A percentile compares a stretch with the other conserved stretches of the same genome.
Evolutionary conservation across 2,797 vertebrate species (phyloP).

Genomic region (Enteromius thamalakanensis): DNA sequence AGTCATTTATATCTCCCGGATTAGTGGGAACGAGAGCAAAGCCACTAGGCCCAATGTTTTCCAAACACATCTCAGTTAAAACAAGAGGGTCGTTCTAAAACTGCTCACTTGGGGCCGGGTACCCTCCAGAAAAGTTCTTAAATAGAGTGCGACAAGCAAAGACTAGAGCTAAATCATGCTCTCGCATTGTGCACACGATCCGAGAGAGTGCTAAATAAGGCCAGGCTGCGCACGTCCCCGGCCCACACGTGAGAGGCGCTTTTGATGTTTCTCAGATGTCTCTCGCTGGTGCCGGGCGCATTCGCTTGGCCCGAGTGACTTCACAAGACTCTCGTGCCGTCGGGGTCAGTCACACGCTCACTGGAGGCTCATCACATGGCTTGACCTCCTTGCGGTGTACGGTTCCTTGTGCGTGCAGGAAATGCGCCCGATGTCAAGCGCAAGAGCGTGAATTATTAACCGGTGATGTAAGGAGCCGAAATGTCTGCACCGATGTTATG

Average conservation of each 20-base stretch:
- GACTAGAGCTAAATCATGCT: slow-evolving; percentile 15
- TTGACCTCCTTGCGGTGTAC: slow-evolving; percentile 29
- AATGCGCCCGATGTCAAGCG: slow-evolving; percentile 3
- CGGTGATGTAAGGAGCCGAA: slow-evolving; percentile 30
- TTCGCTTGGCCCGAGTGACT: slow-evolving; percentile 17
- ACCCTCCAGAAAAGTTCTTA: slow-evolving; percentile 27
- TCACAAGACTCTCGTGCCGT: slow-evolving; percentile 32
- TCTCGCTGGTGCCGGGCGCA: slow-evolving; percentile 11
- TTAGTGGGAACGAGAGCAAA: slow-evolving; percentile 57
- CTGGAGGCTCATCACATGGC: slow-evolving; percentile 36
- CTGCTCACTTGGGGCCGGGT: slow-evolving; percentile 34
- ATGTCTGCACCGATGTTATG: slow-evolving; percentile 29
- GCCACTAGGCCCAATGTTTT: slow-evolving; percentile 54
- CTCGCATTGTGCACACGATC: neutral
- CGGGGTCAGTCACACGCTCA: slow-evolving; percentile 34
- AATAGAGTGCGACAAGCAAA: slow-evolving; percentile 18
- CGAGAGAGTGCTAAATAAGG: slow-evolving; percentile 24
- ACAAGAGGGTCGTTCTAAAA: slow-evolving; percentile 52
- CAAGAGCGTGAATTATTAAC: slow-evolving; percentile 31
- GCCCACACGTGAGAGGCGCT: slow-evolving; percentile 41
- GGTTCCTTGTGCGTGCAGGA: slow-evolving; percentile 14
- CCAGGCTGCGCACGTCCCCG: slow-evolving; percentile 1
- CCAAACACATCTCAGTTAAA: slow-evolving; percentile 56
- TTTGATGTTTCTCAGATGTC: slow-evolving; percentile 54
- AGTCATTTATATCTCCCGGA: slow-evolving; percentile 61